Conservation (phyloP, 1,140 invertebrate genomes). For the Cotesia typhae region DNA sequence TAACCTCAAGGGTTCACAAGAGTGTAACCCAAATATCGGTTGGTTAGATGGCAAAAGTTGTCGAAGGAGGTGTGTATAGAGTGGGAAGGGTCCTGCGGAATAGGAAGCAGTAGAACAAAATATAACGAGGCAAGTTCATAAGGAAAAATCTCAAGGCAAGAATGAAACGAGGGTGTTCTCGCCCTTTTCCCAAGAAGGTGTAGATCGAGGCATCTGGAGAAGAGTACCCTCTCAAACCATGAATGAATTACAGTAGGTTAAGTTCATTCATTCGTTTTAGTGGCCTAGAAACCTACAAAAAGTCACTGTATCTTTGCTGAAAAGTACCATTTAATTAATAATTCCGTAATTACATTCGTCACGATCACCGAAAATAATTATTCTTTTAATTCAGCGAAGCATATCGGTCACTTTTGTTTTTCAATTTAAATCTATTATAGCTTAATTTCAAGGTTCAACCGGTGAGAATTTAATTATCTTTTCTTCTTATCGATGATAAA, state of each 20-base stretch:
- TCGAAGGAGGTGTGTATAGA: not conserved
- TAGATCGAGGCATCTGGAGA: slow-evolving; percentile 41
- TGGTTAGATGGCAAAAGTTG: not conserved
- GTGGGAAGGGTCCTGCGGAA: not conserved
- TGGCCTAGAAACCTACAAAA: slow-evolving; percentile 63
- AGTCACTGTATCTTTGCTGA: slow-evolving; percentile 45
- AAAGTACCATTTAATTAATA: not conserved
- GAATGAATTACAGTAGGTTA: slow-evolving; percentile 62
- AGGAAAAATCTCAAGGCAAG: slow-evolving; percentile 28
- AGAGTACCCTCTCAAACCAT: slow-evolving; percentile 57
- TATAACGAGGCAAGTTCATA: slow-evolving; percentile 25
- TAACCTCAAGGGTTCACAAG: not conserved
- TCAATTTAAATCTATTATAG: slow-evolving; percentile 3
- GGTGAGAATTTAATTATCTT: slow-evolving; percentile 6
- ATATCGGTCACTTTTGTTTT: slow-evolving; percentile 3
- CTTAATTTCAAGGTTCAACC: too few relatives aligned
- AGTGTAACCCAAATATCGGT: not conserved
- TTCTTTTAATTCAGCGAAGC: not conserved
- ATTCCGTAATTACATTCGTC: not conserved
- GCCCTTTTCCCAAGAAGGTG: slow-evolving; percentile 33
- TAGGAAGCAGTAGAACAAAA: slow-evolving; percentile 12
- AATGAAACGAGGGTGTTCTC: slow-evolving; percentile 27
- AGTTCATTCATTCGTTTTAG: slow-evolving; percentile 62
- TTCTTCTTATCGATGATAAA: not conserved
- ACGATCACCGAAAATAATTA: not conserved